Conservation (phyloP, 2,888 invertebrate genomes). For the Herminia tarsipennalis region DNA sequence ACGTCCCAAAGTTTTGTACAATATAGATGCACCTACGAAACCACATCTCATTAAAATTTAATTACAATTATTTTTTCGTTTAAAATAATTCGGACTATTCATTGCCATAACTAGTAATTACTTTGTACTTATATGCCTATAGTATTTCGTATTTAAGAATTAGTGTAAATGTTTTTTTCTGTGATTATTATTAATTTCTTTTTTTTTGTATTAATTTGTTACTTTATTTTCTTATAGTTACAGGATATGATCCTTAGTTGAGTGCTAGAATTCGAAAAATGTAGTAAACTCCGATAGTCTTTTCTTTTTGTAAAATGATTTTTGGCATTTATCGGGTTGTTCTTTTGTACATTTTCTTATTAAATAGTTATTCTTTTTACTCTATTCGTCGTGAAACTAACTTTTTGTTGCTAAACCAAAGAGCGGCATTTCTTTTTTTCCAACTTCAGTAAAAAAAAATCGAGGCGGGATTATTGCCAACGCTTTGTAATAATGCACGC, state of each 20-base stretch:
- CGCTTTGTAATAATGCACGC: slow-evolving; percentile 64
- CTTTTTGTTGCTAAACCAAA: slow-evolving; percentile 61
- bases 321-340: slow-evolving; percentile 55
- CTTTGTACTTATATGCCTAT: slow-evolving; percentile 70
- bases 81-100: slow-evolving; percentile 69
- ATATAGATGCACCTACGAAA: too few species aligned
- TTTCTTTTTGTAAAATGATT: slow-evolving; percentile 35
- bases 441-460: slow-evolving; percentile 33
- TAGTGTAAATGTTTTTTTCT: slow-evolving; percentile 74
- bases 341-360: slow-evolving; percentile 30
- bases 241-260: slow-evolving; percentile 76
- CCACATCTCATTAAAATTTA: too few species aligned
- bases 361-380: slow-evolving; percentile 26
- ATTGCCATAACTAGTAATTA: slow-evolving; percentile 75
- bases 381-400: slow-evolving; percentile 31
- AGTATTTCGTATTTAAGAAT: slow-evolving; percentile 55
- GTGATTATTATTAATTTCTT: slow-evolving; percentile 72
- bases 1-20: too few species aligned
- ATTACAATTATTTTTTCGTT: slow-evolving; percentile 6
- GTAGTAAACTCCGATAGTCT: slow-evolving; percentile 17
- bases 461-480: slow-evolving; percentile 32
- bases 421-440: slow-evolving; percentile 61
- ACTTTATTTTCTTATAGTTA: slow-evolving; percentile 63
- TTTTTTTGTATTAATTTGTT: slow-evolving; percentile 63
- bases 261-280: slow-evolving; percentile 62